phyloP scores from a whole-genome alignment of 2,888 invertebrate species.

The Sinodicranocentrus sp. region DNA sequence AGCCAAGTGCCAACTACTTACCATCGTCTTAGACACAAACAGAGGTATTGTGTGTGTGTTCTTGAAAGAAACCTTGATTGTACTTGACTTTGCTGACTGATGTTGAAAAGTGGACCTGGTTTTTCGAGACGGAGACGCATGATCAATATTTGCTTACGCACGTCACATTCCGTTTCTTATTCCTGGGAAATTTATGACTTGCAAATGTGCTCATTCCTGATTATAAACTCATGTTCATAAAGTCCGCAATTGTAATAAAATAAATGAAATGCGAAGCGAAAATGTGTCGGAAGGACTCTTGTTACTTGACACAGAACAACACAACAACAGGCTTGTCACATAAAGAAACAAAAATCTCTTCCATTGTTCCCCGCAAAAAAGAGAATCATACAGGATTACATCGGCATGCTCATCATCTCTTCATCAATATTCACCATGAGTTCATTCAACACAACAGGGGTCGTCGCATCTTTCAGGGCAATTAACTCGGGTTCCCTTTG shows the following conservation, averaged over 20 bases:
- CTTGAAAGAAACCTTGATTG: neutral
- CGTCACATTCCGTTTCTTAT: neutral
- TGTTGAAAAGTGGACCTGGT: slow-evolving; percentile 23
- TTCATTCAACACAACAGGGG: slow-evolving; percentile 24
- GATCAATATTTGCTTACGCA: slow-evolving; percentile 35
- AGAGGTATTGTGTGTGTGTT: no score
- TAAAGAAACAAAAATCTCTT: neutral
- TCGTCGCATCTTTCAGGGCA: slow-evolving; percentile 25
- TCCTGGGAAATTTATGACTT: slow-evolving; percentile 7
- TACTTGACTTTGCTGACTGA: slow-evolving; percentile 1
- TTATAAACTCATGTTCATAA: neutral
- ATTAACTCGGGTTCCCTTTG: slow-evolving; percentile 36
- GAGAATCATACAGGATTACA: no score
- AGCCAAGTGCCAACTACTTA: no score
- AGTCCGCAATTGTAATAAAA: neutral
- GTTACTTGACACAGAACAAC: neutral
- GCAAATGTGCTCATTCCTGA: slow-evolving; percentile 9
- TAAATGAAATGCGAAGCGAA: neutral
- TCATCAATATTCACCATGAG: slow-evolving; percentile 43
- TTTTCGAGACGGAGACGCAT: slow-evolving; percentile 2
- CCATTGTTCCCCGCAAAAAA: no score
- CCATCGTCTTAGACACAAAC: no score
- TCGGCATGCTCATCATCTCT: neutral
- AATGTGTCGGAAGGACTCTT: slow-evolving; percentile 26
- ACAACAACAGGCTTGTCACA: neutral